phyloP scores from a whole-genome alignment of 2,888 invertebrate species.

The Alloplasta piceator region DNA sequence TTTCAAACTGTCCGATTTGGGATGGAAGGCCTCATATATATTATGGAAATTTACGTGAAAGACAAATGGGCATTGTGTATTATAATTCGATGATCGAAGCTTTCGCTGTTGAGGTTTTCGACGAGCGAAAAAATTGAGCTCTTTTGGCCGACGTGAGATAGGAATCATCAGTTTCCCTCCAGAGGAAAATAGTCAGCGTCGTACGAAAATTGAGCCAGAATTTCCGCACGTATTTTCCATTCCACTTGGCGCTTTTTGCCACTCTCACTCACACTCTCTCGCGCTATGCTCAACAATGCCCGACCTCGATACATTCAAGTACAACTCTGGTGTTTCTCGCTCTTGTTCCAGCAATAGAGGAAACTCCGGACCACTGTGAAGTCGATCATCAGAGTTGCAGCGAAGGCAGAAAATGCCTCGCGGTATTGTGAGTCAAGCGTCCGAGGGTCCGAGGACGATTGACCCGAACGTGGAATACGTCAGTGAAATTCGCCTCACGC shows the following conservation, averaged over 20 bases:
- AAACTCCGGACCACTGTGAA: conserved; percentile 3
- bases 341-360: conserved; percentile 20
- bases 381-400: conserved; percentile 57
- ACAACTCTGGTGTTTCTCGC: conserved; percentile 33
- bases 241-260: conserved; percentile 35
- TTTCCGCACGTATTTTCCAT: too few species aligned
- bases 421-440: conserved; percentile 47
- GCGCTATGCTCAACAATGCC: conserved; percentile 56
- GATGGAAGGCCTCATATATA: too few species aligned
- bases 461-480: conserved; percentile 21
- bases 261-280: conserved; percentile 8
- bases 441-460: conserved; percentile 13
- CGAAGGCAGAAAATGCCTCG: conserved; percentile 54
- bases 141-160: too few species aligned
- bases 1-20: too few species aligned
- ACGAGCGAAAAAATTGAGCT: too few species aligned
- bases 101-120: too few species aligned
- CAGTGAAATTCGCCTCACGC: not conserved
- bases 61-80: too few species aligned
- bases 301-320: conserved; percentile 58
- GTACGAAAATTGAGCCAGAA: too few species aligned
- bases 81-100: too few species aligned
- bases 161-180: too few species aligned
- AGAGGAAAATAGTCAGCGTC: too few species aligned
- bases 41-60: not conserved